Percentiles rank a stretch among this genome's conserved stretches.
Evolutionary conservation across 2,888 invertebrate species (phyloP).

Genomic region (Drosophila limbata): DNA sequence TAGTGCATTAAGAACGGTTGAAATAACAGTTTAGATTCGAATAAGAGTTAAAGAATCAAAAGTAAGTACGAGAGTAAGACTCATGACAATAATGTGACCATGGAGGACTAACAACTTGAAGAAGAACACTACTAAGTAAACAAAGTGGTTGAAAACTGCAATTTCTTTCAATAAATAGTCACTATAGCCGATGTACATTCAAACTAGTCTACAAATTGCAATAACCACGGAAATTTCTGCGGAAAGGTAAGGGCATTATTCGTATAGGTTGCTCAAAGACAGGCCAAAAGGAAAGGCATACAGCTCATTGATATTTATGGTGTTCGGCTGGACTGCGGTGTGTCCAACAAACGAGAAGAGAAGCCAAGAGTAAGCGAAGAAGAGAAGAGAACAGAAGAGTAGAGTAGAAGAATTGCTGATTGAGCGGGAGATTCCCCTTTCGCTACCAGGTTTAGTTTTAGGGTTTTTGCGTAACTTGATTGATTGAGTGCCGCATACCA

Average conservation of each 20-base stretch:
- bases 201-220: background rate
- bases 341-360: background rate
- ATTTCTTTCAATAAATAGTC: background rate
- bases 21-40: too few relatives aligned
- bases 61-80: too few relatives aligned
- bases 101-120: background rate
- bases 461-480: conserved; percentile 40
- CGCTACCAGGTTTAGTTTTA: background rate
- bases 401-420: conserved; percentile 25
- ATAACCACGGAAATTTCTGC: background rate
- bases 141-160: background rate
- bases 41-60: too few relatives aligned
- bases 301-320: conserved; percentile 78
- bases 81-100: background rate
- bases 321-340: conserved; percentile 20
- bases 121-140: background rate
- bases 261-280: conserved; percentile 24
- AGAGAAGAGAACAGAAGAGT: background rate
- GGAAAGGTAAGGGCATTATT: conserved; percentile 9
- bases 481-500: conserved; percentile 40
- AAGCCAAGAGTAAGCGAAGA: too few relatives aligned
- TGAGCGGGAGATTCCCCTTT: conserved; percentile 42
- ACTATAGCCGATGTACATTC: too few relatives aligned
- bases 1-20: too few relatives aligned
- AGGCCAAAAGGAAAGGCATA: conserved; percentile 8